Conservation (phyloP, 2,113 vertebrate genomes). For the Okapia johnstoni region DNA sequence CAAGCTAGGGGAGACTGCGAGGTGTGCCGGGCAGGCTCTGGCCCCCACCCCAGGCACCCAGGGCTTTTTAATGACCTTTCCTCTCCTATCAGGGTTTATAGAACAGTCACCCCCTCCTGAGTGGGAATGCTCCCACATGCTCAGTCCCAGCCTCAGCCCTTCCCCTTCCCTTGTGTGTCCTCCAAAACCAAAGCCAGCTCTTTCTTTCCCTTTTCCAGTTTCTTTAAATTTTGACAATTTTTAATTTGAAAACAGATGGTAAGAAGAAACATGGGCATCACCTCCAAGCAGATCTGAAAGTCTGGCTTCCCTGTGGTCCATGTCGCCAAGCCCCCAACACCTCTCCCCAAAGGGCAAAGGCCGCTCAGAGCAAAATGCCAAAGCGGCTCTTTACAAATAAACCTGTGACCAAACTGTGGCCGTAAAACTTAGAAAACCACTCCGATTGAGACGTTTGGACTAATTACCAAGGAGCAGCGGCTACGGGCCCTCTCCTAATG, state of each 20-base stretch:
- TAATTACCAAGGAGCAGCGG: slow-evolving; percentile 78
- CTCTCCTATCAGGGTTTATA: not conserved
- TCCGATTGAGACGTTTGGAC: slow-evolving; percentile 80
- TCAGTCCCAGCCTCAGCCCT: not conserved
- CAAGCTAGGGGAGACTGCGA: too few relatives aligned
- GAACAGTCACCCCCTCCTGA: not conserved
- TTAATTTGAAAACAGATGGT: not conserved
- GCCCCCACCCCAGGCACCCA: fast-evolving
- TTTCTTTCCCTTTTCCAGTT: not conserved
- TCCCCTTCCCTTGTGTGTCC: not conserved
- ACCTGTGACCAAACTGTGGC: slow-evolving; percentile 75
- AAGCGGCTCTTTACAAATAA: slow-evolving; percentile 82
- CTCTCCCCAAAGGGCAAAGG: slow-evolving; percentile 68
- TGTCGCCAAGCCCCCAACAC: not conserved
- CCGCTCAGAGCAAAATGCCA: slow-evolving; percentile 74
- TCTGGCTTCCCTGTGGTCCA: not conserved
- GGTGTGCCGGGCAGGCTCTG: not conserved
- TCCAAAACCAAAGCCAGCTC: not conserved
- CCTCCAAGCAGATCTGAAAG: not conserved
- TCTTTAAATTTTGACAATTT: not conserved
- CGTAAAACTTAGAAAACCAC: slow-evolving; percentile 80
- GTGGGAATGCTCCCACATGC: not conserved
- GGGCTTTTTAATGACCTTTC: not conserved
- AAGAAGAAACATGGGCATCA: not conserved
- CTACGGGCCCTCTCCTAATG: slow-evolving; percentile 77